Percentiles rank a stretch among this genome's conserved stretches.
These are phyloP conservation scores for Sphaerophoria rueppellii DNA, from an alignment of 2,888 invertebrate genomes.

Conservation along the genomic window DNA sequence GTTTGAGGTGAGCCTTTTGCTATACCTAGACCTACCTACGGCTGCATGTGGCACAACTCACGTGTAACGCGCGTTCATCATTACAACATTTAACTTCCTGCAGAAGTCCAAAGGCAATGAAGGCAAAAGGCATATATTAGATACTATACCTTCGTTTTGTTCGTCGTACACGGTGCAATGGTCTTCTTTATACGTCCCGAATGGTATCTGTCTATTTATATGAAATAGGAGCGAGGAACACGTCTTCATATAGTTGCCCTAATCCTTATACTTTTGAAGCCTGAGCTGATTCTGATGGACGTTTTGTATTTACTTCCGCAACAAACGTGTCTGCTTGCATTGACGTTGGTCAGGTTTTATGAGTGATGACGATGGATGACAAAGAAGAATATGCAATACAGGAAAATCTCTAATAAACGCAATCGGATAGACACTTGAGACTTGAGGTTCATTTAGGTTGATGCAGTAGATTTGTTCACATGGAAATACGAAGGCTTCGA, in stretches of 20 bases:
- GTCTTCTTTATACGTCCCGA: constrained; percentile 17
- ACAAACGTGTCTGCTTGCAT: constrained; percentile 26
- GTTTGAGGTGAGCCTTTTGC: constrained; percentile 67
- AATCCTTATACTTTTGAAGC: constrained; percentile 62
- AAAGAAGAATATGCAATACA: neutral
- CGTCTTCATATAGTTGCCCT: constrained; percentile 46
- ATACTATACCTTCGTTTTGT: neutral
- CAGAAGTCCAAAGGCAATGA: constrained; percentile 47
- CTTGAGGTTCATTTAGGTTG: neutral
- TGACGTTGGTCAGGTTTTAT: constrained; percentile 9
- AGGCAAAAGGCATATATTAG: neutral
- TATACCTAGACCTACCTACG: neutral
- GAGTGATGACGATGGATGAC: constrained; percentile 8
- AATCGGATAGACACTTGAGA: no score
- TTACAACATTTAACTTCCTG: constrained; percentile 67
- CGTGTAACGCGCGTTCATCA: constrained; percentile 69
- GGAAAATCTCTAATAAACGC: neutral
- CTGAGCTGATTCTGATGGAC: constrained; percentile 68
- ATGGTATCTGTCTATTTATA: neutral
- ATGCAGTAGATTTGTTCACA: neutral
- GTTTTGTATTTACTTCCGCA: constrained; percentile 63
- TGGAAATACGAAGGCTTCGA: neutral
- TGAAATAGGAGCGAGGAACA: constrained; percentile 55
- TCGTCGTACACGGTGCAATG: constrained; percentile 7
- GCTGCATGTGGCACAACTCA: constrained; percentile 57